Evolutionary conservation across 2,797 vertebrate genomes (phyloP).

Genomic region (Danionella dracula): DNA sequence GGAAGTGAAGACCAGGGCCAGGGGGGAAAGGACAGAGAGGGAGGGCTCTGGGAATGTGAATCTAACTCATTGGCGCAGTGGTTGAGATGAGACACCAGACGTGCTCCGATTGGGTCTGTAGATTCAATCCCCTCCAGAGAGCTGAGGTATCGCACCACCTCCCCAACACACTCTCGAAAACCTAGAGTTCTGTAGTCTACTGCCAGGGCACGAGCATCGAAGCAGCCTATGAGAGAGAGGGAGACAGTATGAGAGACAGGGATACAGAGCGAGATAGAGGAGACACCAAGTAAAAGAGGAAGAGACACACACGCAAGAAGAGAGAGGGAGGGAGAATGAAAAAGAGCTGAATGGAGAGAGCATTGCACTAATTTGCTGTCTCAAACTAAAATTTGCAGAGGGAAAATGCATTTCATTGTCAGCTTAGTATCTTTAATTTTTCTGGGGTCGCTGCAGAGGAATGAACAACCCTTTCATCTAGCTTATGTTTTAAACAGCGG

Average conservation of each 20-base stretch:
- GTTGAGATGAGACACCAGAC: constrained; percentile 91
- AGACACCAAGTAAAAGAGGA: too few species aligned
- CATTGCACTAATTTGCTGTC: too few species aligned
- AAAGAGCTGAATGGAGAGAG: too few species aligned
- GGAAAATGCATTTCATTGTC: too few species aligned
- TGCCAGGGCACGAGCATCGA: constrained; percentile 84
- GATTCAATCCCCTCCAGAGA: constrained; percentile 80
- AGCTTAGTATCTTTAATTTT: too few species aligned
- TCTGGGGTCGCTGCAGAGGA: too few species aligned
- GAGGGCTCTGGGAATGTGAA: constrained; percentile 70
- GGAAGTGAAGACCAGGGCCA: constrained; percentile 86
- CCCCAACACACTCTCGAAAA: constrained; percentile 89
- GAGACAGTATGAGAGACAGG: not conserved
- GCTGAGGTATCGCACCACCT: constrained; percentile 88
- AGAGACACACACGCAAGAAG: too few species aligned
- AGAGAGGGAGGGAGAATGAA: too few species aligned
- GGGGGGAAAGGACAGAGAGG: constrained; percentile 71
- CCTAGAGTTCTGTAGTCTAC: constrained; percentile 91
- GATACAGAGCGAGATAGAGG: too few species aligned
- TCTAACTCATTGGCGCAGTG: constrained; percentile 87
- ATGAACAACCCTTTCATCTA: too few species aligned
- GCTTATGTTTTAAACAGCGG: too few species aligned
- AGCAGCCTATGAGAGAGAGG: constrained; percentile 71
- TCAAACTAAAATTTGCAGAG: too few species aligned
- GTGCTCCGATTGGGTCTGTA: constrained; percentile 79